phyloP scores from a whole-genome alignment of 2,888 invertebrate species.

The Eurytoma adleriae region DNA sequence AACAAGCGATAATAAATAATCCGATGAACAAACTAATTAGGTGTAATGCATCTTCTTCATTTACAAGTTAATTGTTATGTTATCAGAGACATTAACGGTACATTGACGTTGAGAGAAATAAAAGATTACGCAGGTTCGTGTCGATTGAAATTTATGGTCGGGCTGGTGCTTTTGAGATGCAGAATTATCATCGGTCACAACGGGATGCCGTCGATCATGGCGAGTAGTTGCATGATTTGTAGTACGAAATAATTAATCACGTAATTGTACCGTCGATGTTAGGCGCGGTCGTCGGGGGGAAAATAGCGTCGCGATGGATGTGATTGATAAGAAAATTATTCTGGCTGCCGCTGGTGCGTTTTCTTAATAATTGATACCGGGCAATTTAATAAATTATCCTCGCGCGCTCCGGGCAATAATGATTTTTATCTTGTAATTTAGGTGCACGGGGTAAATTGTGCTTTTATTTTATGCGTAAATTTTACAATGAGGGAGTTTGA shows the following conservation, averaged over 20 bases:
- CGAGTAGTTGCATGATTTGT: slow-evolving; percentile 30
- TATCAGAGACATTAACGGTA: no score
- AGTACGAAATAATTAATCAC: slow-evolving; percentile 54
- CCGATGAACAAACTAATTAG: no score
- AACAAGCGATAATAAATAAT: no score
- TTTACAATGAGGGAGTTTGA: neutral
- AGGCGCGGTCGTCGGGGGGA: neutral
- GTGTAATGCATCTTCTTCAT: no score
- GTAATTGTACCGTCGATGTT: slow-evolving; percentile 49
- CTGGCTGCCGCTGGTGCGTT: neutral
- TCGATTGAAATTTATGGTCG: slow-evolving; percentile 33
- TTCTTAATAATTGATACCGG: slow-evolving; percentile 43
- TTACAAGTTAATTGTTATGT: neutral
- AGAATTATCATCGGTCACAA: slow-evolving; percentile 30
- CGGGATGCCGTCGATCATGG: slow-evolving; percentile 31
- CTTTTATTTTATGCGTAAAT: neutral
- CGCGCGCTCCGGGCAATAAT: neutral
- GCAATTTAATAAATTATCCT: slow-evolving; percentile 27
- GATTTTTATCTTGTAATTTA: slow-evolving; percentile 11
- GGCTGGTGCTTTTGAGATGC: slow-evolving; percentile 37
- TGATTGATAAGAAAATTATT: slow-evolving; percentile 50
- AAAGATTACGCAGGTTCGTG: slow-evolving; percentile 36
- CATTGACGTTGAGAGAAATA: neutral
- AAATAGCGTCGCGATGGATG: slow-evolving; percentile 20
- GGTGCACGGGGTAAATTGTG: neutral